A percentile compares a stretch with the other conserved stretches of the same genome.
These are phyloP conservation scores for Hippoglossus hippoglossus DNA, from an alignment of 2,797 vertebrate genomes.

Conservation along the genomic window DNA sequence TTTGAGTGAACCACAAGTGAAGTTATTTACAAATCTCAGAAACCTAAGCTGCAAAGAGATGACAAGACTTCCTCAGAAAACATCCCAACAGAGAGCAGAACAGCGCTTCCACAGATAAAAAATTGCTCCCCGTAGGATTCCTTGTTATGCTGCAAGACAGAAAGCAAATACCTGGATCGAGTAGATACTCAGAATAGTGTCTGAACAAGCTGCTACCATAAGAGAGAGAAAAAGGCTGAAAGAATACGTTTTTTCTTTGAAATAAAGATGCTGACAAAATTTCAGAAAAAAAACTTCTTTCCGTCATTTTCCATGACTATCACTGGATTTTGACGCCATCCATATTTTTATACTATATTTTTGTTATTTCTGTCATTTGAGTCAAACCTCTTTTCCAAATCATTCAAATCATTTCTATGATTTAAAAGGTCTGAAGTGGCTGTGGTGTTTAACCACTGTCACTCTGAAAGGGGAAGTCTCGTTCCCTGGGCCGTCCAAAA, in stretches of 20 bases:
- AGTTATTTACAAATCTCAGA: slow-evolving; percentile 29
- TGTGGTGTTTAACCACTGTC: slow-evolving; percentile 20
- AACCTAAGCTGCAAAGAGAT: slow-evolving; percentile 8
- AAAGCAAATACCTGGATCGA: slow-evolving; percentile 27
- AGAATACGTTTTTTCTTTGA: neutral
- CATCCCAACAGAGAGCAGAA: neutral
- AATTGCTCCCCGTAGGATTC: slow-evolving; percentile 25
- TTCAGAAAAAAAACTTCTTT: neutral
- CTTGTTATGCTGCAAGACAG: slow-evolving; percentile 29
- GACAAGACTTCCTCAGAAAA: slow-evolving; percentile 16
- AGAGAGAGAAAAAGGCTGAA: neutral
- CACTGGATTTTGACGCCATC: slow-evolving; percentile 11
- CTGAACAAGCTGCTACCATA: slow-evolving; percentile 25
- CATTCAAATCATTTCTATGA: slow-evolving; percentile 16
- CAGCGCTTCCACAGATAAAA: slow-evolving; percentile 15
- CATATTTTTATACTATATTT: neutral
- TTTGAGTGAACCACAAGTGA: slow-evolving; percentile 7
- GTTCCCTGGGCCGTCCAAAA: slow-evolving; percentile 27
- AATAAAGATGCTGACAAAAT: slow-evolving; percentile 4
- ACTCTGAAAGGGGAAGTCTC: slow-evolving; percentile 22
- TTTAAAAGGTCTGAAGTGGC: slow-evolving; percentile 22
- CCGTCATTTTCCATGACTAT: neutral
- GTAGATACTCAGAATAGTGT: slow-evolving; percentile 3
- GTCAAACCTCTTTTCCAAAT: slow-evolving; percentile 7
- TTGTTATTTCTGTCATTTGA: neutral